Base-by-base conservation (phyloP, 37 sponge, comb jelly and placozoan species). In the Lycopodina hypogea region DNA sequence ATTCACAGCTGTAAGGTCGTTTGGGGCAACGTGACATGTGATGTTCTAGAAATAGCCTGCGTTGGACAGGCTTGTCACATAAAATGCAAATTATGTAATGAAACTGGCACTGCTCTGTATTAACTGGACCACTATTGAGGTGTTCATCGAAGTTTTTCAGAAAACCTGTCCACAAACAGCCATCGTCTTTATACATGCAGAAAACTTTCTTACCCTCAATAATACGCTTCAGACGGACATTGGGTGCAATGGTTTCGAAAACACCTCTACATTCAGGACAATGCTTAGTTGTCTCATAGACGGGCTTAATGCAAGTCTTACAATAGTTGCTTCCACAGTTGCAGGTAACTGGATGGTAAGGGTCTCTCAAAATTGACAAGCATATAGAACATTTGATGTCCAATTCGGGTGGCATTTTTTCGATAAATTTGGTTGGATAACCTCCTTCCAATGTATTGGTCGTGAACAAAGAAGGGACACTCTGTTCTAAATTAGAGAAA, bases 131-230 rank as follows among this genome's bases (percentile, higher is more conserved):
- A 21, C 1, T 8, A 45, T 78, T 62, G 63, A 81, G 42, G 39
- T 81, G 81, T 18, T 56, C 33, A 1, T 72, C 73, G 22, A 62
- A 29, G 26, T 41, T 36, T 32, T 42, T 69, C 28, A 81, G 61
- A 26, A 61, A 21, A n/a, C 83, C 83, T 21, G 55, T 83, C 83
- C 83, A 83, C 26, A 38, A 14, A 68, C 83, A 83, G 18, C 83
- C 83, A 26, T 66, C 55, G 8, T 73, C 26, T 1, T 40, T 56
- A 41, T 68, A 37, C 0, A 68, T 52, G 69, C 83, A 83, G 24
- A 15, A 73, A n/a, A 83, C 76, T 0, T 39, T 33, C 12, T 55
- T 38, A 0, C 75, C 68, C 3, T 75, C 57, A 17, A 83, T 34
- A 21, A 21, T 28, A 22, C 53, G 56, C 28, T 75, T 28, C 76